Evolutionary conservation across 2,113 vertebrate genomes (phyloP).

Genomic region (Oryzias woworae): DNA sequence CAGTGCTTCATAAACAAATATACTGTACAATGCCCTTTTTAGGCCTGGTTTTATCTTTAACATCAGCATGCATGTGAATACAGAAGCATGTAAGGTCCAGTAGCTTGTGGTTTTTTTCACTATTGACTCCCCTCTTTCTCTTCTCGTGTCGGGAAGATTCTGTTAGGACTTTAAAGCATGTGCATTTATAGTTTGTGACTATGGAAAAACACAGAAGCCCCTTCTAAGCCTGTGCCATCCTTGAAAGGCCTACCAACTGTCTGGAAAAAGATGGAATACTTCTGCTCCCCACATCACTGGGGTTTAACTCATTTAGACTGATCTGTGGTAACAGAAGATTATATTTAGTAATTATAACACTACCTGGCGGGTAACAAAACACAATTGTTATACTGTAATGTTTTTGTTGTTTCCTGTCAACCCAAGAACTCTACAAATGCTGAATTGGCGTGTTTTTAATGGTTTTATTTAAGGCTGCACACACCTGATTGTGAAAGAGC

Average conservation of each 20-base stretch:
- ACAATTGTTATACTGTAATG: slow-evolving; percentile 41
- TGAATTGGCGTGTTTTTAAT: slow-evolving; percentile 19
- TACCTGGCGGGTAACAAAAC: slow-evolving; percentile 29
- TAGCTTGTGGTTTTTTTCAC: slow-evolving; percentile 40
- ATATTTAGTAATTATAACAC: slow-evolving; percentile 45
- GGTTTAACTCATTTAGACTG: slow-evolving; percentile 38
- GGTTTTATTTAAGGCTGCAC: slow-evolving; percentile 38
- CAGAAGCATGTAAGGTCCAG: slow-evolving; percentile 67
- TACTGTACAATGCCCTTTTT: slow-evolving; percentile 53
- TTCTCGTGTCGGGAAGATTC: slow-evolving; percentile 30
- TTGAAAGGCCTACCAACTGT: slow-evolving; percentile 17
- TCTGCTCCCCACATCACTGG: slow-evolving; percentile 15
- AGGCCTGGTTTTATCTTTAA: slow-evolving; percentile 39
- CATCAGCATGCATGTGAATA: slow-evolving; percentile 66
- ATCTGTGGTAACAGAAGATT: slow-evolving; percentile 47
- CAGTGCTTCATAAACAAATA: slow-evolving; percentile 53
- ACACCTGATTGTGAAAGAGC: not conserved
- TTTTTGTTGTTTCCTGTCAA: slow-evolving; percentile 7
- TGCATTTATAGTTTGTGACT: slow-evolving; percentile 48
- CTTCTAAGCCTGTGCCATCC: not conserved
- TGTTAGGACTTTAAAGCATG: slow-evolving; percentile 49
- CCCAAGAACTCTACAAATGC: slow-evolving; percentile 37
- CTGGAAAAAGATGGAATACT: slow-evolving; percentile 34
- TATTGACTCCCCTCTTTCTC: slow-evolving; percentile 14
- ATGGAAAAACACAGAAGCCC: slow-evolving; percentile 31